Evolutionary conservation across 2,113 vertebrate genomes (phyloP), one percentile per base, ranked within the genome.

Genomic region (Thamnophis sirtalis): DNA sequence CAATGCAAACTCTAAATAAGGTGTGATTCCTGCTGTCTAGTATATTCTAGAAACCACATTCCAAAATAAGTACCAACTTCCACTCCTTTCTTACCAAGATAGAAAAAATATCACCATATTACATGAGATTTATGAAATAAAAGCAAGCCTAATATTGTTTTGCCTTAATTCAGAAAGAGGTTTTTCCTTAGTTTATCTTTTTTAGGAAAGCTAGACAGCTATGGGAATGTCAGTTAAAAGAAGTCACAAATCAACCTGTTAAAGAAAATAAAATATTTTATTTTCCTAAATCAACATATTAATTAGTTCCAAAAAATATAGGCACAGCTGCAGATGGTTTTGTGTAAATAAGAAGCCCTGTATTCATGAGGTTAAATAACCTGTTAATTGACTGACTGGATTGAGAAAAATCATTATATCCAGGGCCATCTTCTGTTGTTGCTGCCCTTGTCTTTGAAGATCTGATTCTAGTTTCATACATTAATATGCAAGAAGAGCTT

Each of bases 171-270:
- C 86, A 85, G 1, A 1, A 15, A 86, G 33, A 3, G 1, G 92
- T 63, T 80, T 22, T 92, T 92, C 93, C 50, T 89, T 60, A 50
- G 17, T 24, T 92, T 80, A 87, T 38, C 5, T 19, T 28, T 43
- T 86, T 88, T 91, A 51, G 26, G 26, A 17, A 48, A 86, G n/a
- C 73, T 56, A 87, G 94, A 93, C 4, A 33, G 53, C 90, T 33
- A 22, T 63, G 13, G 4, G 17, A 95, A 33, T 26, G 91, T 0
- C 49, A 85, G 43, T 0, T 0, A 51, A 33, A 15, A 28, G 0
- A 85, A 54, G 80, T 91, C 80, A 85, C 84, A 96, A 95, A 84
- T 63, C 93, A 90, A 93, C 85, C 22, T 94, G 93, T 51, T 55
- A n/a, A 85, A 89, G 68, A 86, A 86, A 96, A 96, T 89, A 56